Conservation (phyloP, 37 sponge, comb jelly and placozoan genomes). For the Beroe ovata region DNA sequence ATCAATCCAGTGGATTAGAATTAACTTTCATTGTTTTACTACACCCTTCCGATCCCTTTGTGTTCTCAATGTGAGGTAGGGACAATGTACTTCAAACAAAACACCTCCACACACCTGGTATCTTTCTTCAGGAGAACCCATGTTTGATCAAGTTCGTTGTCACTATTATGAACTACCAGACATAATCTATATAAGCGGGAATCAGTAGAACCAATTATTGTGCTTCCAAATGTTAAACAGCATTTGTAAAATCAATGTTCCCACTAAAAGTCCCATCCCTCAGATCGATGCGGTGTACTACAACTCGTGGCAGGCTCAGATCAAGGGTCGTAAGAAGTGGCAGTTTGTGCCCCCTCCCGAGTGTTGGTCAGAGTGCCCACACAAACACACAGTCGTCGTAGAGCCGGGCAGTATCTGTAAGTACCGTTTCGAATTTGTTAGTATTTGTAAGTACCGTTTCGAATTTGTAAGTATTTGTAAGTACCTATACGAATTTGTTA, state of each 20-base stretch:
- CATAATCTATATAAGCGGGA: too few relatives aligned
- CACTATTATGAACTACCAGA: too few relatives aligned
- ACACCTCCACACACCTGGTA: too few relatives aligned
- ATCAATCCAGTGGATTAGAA: too few relatives aligned
- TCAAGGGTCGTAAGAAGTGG: conserved; percentile 51
- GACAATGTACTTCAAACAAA: too few relatives aligned
- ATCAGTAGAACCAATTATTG: too few relatives aligned
- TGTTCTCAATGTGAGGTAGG: too few relatives aligned
- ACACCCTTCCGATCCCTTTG: too few relatives aligned
- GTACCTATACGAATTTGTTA: neutral
- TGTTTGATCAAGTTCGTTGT: too few relatives aligned
- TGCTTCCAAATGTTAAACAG: neutral
- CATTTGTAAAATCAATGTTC: too few relatives aligned
- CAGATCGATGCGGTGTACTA: conserved; percentile 8
- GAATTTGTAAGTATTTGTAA: neutral
- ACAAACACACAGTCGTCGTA: neutral
- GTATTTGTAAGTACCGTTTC: neutral
- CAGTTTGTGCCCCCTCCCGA: conserved; percentile 1
- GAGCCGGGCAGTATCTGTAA: conserved; percentile 10
- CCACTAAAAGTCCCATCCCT: neutral
- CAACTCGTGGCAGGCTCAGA: conserved; percentile 40
- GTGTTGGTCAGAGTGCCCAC: conserved; percentile 13
- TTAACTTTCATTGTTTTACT: too few relatives aligned
- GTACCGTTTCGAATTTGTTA: neutral
- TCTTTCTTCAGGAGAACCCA: too few relatives aligned